Conservation (phyloP, 2,113 vertebrate species). For the Eurypyga helias region DNA sequence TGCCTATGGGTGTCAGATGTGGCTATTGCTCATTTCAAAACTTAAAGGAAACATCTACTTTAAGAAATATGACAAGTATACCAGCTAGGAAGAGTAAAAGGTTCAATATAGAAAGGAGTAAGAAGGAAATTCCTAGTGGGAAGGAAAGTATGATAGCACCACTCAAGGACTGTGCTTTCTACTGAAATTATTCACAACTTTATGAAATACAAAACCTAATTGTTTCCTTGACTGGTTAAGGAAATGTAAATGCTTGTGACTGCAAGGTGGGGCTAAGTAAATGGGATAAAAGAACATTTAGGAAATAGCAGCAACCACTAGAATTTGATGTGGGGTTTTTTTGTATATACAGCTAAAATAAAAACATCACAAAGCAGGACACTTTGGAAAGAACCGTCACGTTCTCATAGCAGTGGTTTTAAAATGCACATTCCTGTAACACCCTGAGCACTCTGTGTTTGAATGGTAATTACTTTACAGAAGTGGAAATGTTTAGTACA, state of each 20-base stretch:
- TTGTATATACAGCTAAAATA: not conserved
- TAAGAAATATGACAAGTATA: not conserved
- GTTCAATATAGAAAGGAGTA: not conserved
- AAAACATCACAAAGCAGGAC: not conserved
- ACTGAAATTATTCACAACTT: not conserved
- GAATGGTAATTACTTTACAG: not conserved
- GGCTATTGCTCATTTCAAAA: not conserved
- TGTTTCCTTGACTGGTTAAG: not conserved
- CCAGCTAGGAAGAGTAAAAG: not conserved
- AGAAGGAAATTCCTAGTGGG: not conserved
- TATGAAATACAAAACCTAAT: not conserved
- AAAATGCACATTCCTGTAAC: not conserved
- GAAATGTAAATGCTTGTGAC: not conserved
- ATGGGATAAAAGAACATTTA: not conserved
- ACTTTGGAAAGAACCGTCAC: not conserved
- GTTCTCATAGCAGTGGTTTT: not conserved
- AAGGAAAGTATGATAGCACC: not conserved
- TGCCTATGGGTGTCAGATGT: not conserved
- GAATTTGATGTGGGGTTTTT: not conserved
- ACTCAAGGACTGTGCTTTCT: not conserved
- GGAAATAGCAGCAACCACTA: not conserved
- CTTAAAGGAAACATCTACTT: not conserved
- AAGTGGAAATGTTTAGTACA: not conserved
- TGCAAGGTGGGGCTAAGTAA: not conserved
- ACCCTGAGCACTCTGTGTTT: not conserved